Evolutionary conservation across 2,888 invertebrate species (phyloP).

Genomic region (Emmelina monodactyla): DNA sequence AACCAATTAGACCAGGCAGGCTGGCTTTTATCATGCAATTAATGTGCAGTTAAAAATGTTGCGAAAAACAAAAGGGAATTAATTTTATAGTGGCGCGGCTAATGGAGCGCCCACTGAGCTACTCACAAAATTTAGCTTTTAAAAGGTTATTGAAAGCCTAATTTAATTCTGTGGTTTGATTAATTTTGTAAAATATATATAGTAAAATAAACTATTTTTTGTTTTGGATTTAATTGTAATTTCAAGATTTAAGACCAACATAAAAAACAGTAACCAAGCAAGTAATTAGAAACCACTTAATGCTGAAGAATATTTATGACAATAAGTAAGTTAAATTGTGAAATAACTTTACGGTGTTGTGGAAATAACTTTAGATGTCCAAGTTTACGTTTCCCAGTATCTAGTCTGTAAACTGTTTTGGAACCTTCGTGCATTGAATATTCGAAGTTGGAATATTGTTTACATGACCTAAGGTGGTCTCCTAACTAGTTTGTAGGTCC

Average conservation of each 20-base stretch:
- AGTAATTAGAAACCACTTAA: too few species aligned
- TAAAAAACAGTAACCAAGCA: too few species aligned
- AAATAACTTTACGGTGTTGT: too few species aligned
- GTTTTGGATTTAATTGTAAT: too few species aligned
- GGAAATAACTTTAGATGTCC: too few species aligned
- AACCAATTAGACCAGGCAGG: conserved; percentile 3
- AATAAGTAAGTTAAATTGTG: too few species aligned
- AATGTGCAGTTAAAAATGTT: conserved; percentile 34
- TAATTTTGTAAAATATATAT: too few species aligned
- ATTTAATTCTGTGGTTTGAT: too few species aligned
- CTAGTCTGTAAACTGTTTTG: background rate
- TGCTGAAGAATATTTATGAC: too few species aligned
- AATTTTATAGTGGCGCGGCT: conserved; percentile 44
- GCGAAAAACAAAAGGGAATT: conserved; percentile 43
- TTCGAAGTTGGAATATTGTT: background rate
- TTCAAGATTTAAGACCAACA: too few species aligned
- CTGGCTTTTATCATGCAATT: conserved; percentile 41
- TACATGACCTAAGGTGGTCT: conserved; percentile 11
- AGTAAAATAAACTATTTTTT: too few species aligned
- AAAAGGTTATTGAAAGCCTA: background rate
- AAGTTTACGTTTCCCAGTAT: background rate
- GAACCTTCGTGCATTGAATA: background rate
- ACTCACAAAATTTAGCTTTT: background rate
- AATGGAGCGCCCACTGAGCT: conserved; percentile 39
- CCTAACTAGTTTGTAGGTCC: conserved; percentile 52